Evolutionary conservation across 2,888 invertebrate genomes (phyloP).

Genomic region (Fissipunctia ypsillon): DNA sequence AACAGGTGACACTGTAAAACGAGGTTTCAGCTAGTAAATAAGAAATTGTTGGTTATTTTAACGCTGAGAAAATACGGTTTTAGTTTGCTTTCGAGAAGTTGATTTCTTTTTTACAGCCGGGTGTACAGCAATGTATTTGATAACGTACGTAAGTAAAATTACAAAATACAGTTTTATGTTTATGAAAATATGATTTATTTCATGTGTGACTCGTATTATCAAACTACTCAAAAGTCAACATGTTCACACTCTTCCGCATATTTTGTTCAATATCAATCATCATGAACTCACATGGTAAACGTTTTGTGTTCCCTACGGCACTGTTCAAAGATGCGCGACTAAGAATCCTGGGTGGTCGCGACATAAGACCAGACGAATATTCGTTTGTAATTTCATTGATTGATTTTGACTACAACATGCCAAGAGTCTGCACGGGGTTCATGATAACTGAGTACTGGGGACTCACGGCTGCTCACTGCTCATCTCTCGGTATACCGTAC

Average conservation of each 20-base stretch:
- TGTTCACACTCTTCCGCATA: background rate
- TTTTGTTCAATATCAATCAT: background rate
- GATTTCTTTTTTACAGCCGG: background rate
- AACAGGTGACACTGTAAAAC: background rate
- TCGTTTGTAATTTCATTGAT: constrained; percentile 10
- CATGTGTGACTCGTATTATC: background rate
- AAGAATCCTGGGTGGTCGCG: background rate
- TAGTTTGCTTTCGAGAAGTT: background rate
- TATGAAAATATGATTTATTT: background rate
- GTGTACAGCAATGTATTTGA: background rate
- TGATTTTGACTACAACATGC: background rate
- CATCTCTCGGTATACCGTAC: background rate
- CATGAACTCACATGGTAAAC: background rate
- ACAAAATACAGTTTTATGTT: background rate
- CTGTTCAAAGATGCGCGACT: background rate
- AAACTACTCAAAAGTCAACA: background rate
- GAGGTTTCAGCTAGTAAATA: background rate
- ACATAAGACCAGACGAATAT: constrained; percentile 4
- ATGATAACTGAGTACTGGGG: constrained; percentile 23
- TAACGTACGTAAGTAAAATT: background rate
- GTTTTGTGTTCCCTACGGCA: background rate
- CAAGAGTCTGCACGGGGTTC: background rate
- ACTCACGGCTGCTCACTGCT: constrained; percentile 19
- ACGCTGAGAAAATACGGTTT: background rate
- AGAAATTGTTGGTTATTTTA: background rate